Conservation (phyloP, 2,797 vertebrate species). For the Apogon hyalosoma region DNA sequence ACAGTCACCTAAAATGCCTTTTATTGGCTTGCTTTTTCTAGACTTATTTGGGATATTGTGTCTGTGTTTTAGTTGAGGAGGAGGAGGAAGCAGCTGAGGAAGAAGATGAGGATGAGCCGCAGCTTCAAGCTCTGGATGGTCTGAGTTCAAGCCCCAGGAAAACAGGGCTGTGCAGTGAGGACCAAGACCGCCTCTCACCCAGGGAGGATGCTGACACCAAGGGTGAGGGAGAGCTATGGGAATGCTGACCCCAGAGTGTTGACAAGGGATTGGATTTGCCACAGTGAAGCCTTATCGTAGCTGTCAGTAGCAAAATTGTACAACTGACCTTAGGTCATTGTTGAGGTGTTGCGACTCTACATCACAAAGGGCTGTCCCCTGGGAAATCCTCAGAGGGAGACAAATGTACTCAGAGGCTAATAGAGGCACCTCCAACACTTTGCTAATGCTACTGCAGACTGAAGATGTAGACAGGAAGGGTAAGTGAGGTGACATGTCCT, state of each 20-base stretch:
- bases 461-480: conserved; percentile 37
- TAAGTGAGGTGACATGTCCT: conserved; percentile 45
- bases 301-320: conserved; percentile 47
- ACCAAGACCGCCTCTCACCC: conserved; percentile 60
- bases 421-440: conserved; percentile 31
- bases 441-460: conserved; percentile 9
- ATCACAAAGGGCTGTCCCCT: conserved; percentile 15
- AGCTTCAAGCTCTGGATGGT: conserved; percentile 81
- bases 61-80: conserved; percentile 65
- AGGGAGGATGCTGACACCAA: conserved; percentile 72
- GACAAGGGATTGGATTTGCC: conserved; percentile 53
- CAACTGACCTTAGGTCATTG: conserved; percentile 39
- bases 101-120: conserved; percentile 70
- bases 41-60: conserved; percentile 4
- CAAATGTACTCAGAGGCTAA: conserved; percentile 49
- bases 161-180: conserved; percentile 72
- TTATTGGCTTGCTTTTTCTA: conserved; percentile 10
- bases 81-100: conserved; percentile 74
- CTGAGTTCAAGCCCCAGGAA: conserved; percentile 80
- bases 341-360: conserved; percentile 15
- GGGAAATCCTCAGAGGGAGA: conserved; percentile 49
- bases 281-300: conserved; percentile 34
- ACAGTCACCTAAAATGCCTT: conserved; percentile 2
- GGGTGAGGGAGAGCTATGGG: conserved; percentile 67
- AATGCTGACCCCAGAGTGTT: conserved; percentile 31